These are phyloP conservation scores for Bombus sibiricus DNA, from an alignment of 1,140 invertebrate genomes.

Conservation along the genomic window DNA sequence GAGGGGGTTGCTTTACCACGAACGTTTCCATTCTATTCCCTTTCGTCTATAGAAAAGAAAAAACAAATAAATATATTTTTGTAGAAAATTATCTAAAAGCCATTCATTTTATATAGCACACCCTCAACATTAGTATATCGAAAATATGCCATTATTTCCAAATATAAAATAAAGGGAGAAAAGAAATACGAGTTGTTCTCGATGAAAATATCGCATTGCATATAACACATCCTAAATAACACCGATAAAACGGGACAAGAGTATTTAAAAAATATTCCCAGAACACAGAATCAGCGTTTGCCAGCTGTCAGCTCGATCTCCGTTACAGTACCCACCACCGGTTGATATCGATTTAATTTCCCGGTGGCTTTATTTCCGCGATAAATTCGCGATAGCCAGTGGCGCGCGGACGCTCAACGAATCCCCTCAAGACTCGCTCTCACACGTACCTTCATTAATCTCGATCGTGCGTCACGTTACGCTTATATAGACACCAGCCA, in stretches of 20 bases:
- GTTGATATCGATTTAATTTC: slow-evolving; percentile 49
- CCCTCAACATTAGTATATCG: no score
- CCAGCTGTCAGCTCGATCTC: neutral
- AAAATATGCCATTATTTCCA: neutral
- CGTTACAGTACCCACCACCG: neutral
- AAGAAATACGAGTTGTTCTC: no score
- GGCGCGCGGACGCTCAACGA: neutral
- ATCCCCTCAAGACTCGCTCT: slow-evolving; percentile 43
- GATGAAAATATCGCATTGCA: no score
- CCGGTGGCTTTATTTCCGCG: slow-evolving; percentile 35
- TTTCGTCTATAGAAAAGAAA: no score
- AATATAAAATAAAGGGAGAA: neutral
- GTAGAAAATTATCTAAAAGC: no score
- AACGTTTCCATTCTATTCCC: no score
- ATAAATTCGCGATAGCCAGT: slow-evolving; percentile 37
- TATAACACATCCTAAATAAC: neutral
- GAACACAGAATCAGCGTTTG: slow-evolving; percentile 2
- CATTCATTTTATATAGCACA: no score
- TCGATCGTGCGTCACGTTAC: slow-evolving; percentile 47
- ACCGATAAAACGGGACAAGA: neutral
- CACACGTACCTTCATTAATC: slow-evolving; percentile 54
- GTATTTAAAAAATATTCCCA: neutral
- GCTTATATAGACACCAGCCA: slow-evolving; percentile 27
- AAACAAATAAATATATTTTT: no score
- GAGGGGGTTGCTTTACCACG: no score